These are phyloP conservation scores for Grantiella picta DNA, from an alignment of 2,113 vertebrate genomes.

Conservation along the genomic window DNA sequence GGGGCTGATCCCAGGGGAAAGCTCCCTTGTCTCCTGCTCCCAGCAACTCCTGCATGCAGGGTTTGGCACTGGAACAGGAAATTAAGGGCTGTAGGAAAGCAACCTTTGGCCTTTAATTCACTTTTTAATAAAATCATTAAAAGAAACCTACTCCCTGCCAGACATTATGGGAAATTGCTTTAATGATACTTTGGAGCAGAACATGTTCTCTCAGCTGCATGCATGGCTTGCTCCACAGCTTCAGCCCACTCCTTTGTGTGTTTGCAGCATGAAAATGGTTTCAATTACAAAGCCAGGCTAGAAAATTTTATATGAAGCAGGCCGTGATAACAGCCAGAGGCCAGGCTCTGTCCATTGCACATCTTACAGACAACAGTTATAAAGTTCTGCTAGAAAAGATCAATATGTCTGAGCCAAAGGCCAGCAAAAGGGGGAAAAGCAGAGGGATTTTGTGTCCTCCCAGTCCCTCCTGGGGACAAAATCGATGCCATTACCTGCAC, in stretches of 20 bases:
- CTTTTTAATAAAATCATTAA: conserved; percentile 77
- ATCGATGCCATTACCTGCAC: not conserved
- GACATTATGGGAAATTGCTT: conserved; percentile 54
- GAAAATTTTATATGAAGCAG: not conserved
- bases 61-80: conserved; percentile 69
- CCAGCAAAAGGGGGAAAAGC: not conserved
- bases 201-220: not conserved
- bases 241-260: not conserved
- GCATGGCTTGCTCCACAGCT: not conserved
- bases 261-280: conserved; percentile 18
- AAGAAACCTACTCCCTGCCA: conserved; percentile 49
- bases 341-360: not conserved
- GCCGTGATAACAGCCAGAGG: not conserved
- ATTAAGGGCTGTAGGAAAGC: conserved; percentile 71
- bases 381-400: not conserved
- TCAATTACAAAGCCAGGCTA: conserved; percentile 32
- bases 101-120: conserved; percentile 73
- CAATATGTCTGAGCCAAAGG: not conserved
- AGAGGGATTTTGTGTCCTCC: not conserved
- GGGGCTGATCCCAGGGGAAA: not conserved
- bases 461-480: not conserved
- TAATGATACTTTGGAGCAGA: conserved; percentile 60
- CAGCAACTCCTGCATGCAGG: not conserved
- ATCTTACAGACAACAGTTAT: not conserved
- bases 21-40: conserved; percentile 1